Conservation (phyloP, 2,113 vertebrate species). For the Zosterops japonicus region DNA sequence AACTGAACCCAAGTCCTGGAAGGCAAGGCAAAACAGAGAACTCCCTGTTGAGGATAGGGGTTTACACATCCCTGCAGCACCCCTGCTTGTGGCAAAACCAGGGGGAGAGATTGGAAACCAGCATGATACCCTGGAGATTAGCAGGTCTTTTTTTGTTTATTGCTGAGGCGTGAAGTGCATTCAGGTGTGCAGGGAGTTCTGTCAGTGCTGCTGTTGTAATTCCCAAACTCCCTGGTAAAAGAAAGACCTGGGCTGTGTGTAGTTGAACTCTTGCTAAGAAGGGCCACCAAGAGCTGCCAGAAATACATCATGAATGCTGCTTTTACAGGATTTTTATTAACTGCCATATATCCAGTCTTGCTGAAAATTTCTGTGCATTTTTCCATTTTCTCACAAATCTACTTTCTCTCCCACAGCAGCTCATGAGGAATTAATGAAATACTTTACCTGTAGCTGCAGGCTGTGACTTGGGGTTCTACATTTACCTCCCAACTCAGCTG, state of each 20-base stretch:
- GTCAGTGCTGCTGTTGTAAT: not conserved
- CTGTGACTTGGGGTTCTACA: accelerated
- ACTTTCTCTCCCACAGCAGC: not conserved
- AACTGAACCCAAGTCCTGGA: not conserved
- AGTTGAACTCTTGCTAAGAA: not conserved
- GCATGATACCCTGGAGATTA: not conserved
- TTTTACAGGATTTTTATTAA: not conserved
- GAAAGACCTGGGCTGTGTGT: not conserved
- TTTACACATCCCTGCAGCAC: not conserved
- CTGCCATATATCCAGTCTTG: not conserved
- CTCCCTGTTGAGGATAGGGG: not conserved
- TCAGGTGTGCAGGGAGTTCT: not conserved
- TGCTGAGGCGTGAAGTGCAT: not conserved
- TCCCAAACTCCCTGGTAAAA: not conserved
- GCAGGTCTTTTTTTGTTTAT: not conserved
- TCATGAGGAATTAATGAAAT: not conserved
- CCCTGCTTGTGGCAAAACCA: not conserved
- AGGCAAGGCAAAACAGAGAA: not conserved
- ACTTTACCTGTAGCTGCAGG: not conserved
- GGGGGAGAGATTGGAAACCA: not conserved
- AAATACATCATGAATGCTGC: not conserved
- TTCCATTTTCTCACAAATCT: not conserved
- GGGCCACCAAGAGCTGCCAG: not conserved
- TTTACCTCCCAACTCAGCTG: not conserved
- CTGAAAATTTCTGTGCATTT: not conserved